A percentile compares a stretch with the other conserved stretches of the same genome.
phyloP scores from a whole-genome alignment of 2,113 vertebrate genomes.

The Antigone vipio region DNA sequence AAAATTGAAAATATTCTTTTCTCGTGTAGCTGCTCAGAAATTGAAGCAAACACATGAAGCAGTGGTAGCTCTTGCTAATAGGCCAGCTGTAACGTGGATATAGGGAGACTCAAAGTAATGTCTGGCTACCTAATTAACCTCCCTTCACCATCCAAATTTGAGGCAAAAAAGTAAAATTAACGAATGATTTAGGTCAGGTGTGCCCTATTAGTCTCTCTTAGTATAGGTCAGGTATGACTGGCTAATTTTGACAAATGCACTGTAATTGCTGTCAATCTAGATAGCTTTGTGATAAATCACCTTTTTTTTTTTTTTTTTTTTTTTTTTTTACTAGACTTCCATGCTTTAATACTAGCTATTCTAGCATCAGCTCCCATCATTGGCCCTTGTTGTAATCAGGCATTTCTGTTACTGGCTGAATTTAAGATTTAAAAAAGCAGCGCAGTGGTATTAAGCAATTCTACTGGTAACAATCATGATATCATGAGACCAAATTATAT shows the following conservation, averaged over 20 bases:
- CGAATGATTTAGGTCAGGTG: not conserved
- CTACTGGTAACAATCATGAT: not conserved
- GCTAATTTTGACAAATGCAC: slow-evolving; percentile 13
- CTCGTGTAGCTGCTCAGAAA: slow-evolving; percentile 1
- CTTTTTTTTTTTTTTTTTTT: not conserved
- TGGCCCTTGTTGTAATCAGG: not conserved
- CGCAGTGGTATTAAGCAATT: not conserved
- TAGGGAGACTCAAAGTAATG: not conserved
- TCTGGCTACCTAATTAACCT: slow-evolving; percentile 63
- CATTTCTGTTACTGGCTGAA: not conserved
- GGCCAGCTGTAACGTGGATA: slow-evolving; percentile 14
- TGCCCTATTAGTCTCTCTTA: slow-evolving; percentile 2
- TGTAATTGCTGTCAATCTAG: slow-evolving; percentile 21
- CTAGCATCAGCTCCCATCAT: not conserved
- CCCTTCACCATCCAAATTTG: slow-evolving; percentile 24
- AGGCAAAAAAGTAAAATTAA: slow-evolving; percentile 30
- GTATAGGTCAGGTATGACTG: not conserved
- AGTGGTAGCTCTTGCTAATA: not conserved
- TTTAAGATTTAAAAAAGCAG: not conserved
- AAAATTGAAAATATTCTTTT: slow-evolving; percentile 22
- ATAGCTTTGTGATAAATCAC: not conserved
- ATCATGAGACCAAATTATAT: not conserved
- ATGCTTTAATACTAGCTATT: not conserved
- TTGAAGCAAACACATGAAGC: not conserved
- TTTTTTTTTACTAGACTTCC: not conserved